Evolutionary conservation across 2,113 vertebrate genomes (phyloP).

Genomic region (Riparia riparia): DNA sequence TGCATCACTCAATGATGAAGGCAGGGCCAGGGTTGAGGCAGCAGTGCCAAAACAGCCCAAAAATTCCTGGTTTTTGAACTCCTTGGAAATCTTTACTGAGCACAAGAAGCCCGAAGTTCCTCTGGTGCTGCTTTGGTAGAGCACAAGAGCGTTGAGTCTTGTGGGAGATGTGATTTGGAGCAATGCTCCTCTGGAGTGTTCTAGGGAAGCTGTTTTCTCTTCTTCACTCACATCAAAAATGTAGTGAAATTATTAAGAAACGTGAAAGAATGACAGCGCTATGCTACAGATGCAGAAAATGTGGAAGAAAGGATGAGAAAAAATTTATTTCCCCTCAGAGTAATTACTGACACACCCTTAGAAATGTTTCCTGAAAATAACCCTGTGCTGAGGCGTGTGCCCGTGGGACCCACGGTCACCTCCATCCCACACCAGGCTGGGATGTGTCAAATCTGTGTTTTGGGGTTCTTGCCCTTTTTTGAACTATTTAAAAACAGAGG

Average conservation of each 20-base stretch:
- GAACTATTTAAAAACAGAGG: background rate
- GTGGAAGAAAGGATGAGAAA: background rate
- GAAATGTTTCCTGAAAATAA: background rate
- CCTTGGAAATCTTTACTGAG: background rate
- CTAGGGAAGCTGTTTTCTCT: background rate
- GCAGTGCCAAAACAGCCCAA: accelerated
- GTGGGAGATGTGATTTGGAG: background rate
- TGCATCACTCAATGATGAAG: background rate
- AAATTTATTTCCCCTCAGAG: accelerated
- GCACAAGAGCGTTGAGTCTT: background rate
- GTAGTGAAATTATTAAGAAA: background rate
- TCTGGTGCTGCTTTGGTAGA: background rate
- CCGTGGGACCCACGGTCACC: background rate
- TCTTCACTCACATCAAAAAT: background rate
- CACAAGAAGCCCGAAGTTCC: background rate
- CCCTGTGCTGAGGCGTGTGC: background rate
- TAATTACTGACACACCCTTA: accelerated
- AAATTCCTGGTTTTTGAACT: background rate
- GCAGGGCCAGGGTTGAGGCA: accelerated
- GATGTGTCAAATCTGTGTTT: accelerated
- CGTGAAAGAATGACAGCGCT: background rate
- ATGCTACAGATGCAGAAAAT: accelerated
- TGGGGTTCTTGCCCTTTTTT: background rate
- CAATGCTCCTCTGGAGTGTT: background rate
- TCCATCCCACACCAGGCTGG: background rate